phyloP scores from a whole-genome alignment of 2,888 invertebrate genomes.

The Caenorhabditis drosophilae region DNA sequence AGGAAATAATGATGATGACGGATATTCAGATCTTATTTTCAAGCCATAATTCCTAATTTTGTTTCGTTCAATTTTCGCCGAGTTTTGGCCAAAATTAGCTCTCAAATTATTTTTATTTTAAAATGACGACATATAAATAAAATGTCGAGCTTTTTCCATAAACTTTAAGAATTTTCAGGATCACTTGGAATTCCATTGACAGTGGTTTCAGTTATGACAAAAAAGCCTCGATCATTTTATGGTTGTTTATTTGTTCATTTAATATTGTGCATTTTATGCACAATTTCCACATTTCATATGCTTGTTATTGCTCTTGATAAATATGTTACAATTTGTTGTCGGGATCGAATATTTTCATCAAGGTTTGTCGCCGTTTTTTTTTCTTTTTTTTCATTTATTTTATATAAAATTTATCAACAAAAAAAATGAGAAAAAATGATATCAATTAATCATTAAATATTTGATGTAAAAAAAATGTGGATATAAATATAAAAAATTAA shows the following conservation, averaged over 20 bases:
- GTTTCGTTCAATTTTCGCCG: too few species aligned
- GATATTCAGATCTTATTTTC: too few species aligned
- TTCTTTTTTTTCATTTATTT: not conserved
- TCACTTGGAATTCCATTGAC: constrained; percentile 65
- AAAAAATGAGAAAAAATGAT: too few species aligned
- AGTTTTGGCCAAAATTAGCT: too few species aligned
- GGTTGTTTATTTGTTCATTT: constrained; percentile 65
- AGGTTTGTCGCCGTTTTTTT: constrained; percentile 21
- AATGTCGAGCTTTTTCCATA: too few species aligned
- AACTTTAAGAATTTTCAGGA: constrained; percentile 36
- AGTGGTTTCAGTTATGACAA: constrained; percentile 61
- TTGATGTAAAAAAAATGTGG: too few species aligned
- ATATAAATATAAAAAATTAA: too few species aligned
- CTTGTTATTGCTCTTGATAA: constrained; percentile 68
- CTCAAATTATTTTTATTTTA: too few species aligned
- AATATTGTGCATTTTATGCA: constrained; percentile 66
- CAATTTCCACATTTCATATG: constrained; percentile 67
- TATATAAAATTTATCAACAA: not conserved
- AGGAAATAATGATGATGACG: too few species aligned
- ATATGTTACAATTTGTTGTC: constrained; percentile 65
- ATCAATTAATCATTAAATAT: too few species aligned
- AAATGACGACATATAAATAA: too few species aligned
- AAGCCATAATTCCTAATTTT: too few species aligned
- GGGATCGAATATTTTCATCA: constrained; percentile 48
- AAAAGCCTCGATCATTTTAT: constrained; percentile 52